These are phyloP conservation scores for Amblyteles armatorius DNA, from an alignment of 2,888 invertebrate genomes.

Conservation along the genomic window DNA sequence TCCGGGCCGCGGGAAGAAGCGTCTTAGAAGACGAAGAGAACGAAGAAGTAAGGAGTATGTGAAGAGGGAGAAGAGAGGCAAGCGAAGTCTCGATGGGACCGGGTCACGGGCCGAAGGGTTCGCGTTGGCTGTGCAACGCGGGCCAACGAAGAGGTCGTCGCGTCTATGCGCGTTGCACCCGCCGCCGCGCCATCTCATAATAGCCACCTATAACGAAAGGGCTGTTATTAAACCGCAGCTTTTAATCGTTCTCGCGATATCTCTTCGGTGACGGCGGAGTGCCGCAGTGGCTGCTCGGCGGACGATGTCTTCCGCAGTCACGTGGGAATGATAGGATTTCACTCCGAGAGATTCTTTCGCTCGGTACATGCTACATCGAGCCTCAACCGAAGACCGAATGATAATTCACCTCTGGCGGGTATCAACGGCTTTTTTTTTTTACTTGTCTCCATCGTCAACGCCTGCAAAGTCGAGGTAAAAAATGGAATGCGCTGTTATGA, in stretches of 20 bases:
- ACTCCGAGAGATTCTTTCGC: constrained; percentile 16
- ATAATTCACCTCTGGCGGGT: constrained; percentile 33
- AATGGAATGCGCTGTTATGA: constrained; percentile 11
- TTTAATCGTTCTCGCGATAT: constrained; percentile 80
- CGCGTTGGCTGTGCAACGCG: constrained; percentile 29
- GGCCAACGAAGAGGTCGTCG: constrained; percentile 62
- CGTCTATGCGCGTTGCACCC: constrained; percentile 66
- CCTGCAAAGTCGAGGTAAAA: constrained; percentile 6
- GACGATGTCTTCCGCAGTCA: constrained; percentile 62
- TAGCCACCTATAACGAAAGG: constrained; percentile 77
- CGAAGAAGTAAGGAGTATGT: constrained; percentile 50
- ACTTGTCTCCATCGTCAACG: constrained; percentile 29
- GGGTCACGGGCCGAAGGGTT: constrained; percentile 67
- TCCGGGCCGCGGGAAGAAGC: constrained; percentile 57
- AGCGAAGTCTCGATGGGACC: constrained; percentile 70
- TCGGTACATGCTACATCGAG: not conserved
- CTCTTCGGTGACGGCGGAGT: constrained; percentile 55
- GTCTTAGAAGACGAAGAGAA: constrained; percentile 45
- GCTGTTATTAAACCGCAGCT: constrained; percentile 81
- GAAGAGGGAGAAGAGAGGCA: constrained; percentile 54
- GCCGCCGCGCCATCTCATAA: constrained; percentile 72
- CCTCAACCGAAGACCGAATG: constrained; percentile 23
- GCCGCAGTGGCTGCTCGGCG: constrained; percentile 7
- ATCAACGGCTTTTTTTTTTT: not conserved
- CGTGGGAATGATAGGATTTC: constrained; percentile 66